phyloP scores from a whole-genome alignment of 2,888 invertebrate genomes.

The Sialis fuliginosa region DNA sequence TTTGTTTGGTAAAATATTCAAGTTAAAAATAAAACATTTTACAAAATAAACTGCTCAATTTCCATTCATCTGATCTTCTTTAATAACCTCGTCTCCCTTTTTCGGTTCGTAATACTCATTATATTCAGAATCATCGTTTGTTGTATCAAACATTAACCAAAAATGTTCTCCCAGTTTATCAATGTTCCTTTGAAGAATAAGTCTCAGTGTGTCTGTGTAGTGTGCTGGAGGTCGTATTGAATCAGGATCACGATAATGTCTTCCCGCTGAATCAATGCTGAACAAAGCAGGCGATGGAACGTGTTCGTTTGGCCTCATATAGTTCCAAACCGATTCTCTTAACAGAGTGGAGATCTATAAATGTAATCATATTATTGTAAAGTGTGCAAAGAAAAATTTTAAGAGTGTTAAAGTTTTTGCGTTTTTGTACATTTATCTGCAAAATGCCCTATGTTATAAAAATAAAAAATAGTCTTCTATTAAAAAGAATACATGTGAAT shows the following conservation, averaged over 20 bases:
- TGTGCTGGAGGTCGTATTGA: slow-evolving; percentile 49
- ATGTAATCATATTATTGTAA: no score
- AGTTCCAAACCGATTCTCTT: slow-evolving; percentile 77
- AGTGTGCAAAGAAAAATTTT: no score
- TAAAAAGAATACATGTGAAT: no score
- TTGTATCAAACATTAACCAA: slow-evolving; percentile 43
- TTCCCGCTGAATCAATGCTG: slow-evolving; percentile 42
- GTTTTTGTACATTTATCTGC: no score
- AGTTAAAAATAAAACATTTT: no score
- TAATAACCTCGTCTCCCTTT: not conserved
- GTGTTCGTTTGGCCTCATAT: slow-evolving; percentile 54
- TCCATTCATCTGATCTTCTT: not conserved
- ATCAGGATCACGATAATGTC: slow-evolving; percentile 64
- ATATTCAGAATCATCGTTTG: not conserved
- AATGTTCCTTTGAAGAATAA: slow-evolving; percentile 65
- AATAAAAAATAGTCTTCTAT: no score
- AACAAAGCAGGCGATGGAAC: slow-evolving; percentile 75
- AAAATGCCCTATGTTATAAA: no score
- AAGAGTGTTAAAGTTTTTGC: no score
- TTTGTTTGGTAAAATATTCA: no score
- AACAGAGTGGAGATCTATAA: slow-evolving; percentile 28
- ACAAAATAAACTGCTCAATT: no score
- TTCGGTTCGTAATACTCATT: not conserved
- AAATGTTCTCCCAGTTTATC: slow-evolving; percentile 58
- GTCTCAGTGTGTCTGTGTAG: slow-evolving; percentile 63